phyloP scores from a whole-genome alignment of 2,797 vertebrate species.

The Spheniscus humboldti region DNA sequence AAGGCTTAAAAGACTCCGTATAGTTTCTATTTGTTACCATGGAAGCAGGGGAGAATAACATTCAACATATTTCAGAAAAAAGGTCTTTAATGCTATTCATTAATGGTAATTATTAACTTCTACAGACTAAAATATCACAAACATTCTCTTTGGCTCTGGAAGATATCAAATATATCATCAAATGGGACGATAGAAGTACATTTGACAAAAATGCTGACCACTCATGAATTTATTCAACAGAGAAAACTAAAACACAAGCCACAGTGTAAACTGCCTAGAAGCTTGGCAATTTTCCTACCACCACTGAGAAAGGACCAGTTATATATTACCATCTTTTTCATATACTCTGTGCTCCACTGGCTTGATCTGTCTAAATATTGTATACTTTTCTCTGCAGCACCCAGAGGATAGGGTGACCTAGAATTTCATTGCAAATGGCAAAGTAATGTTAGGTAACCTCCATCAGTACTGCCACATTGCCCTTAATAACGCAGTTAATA shows the following conservation, averaged over 20 bases:
- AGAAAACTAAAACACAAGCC: background rate
- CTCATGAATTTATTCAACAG: background rate
- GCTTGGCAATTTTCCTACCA: background rate
- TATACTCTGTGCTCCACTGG: background rate
- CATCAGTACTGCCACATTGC: background rate
- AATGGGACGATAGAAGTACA: background rate
- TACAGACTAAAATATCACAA: background rate
- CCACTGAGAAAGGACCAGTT: rapidly evolving
- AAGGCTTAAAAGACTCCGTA: background rate
- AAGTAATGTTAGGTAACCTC: background rate
- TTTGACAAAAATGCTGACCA: background rate
- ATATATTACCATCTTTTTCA: background rate
- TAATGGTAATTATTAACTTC: background rate
- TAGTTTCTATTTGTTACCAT: background rate
- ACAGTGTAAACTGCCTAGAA: background rate
- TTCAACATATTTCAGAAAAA: background rate
- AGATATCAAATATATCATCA: background rate
- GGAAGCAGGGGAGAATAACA: background rate
- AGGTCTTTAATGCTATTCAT: background rate
- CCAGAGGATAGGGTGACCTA: background rate
- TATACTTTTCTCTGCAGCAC: background rate
- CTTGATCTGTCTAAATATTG: background rate
- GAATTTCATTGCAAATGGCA: background rate
- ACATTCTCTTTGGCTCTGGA: background rate
- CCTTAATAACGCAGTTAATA: background rate